These are phyloP conservation scores for Osmerus eperlanus DNA, from an alignment of 2,113 vertebrate species.

Conservation along the genomic window DNA sequence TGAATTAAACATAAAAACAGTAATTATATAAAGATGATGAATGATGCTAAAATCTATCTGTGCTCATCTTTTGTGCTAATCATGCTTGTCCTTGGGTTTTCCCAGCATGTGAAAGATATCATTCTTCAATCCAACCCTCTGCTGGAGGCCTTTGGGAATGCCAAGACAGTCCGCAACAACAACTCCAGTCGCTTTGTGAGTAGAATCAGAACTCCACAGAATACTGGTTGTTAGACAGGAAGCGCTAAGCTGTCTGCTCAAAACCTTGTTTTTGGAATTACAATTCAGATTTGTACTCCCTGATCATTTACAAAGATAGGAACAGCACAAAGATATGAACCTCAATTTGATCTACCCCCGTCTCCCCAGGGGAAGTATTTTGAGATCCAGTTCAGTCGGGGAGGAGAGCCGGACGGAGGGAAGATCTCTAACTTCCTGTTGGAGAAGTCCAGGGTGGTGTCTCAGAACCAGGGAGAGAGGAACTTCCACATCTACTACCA, in stretches of 20 bases:
- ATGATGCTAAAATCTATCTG: not conserved
- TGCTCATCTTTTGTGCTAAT: not conserved
- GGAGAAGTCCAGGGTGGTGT: slow-evolving; percentile 80
- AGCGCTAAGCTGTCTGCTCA: too few relatives aligned
- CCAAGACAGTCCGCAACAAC: slow-evolving; percentile 94
- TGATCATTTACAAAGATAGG: too few relatives aligned
- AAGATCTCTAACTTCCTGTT: slow-evolving; percentile 82
- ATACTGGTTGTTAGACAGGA: too few relatives aligned
- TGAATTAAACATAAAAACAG: too few relatives aligned
- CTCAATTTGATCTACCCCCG: not conserved
- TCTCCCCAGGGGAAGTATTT: slow-evolving; percentile 79
- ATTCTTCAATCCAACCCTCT: slow-evolving; percentile 95
- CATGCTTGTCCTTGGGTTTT: slow-evolving; percentile 4
- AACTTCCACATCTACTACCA: slow-evolving; percentile 85
- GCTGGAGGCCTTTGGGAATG: slow-evolving; percentile 94
- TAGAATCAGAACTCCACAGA: slow-evolving; percentile 26
- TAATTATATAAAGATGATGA: too few relatives aligned
- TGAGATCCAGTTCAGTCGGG: slow-evolving; percentile 83
- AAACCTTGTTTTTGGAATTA: too few relatives aligned
- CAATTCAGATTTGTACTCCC: too few relatives aligned
- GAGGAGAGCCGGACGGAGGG: slow-evolving; percentile 80
- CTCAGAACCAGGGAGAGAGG: slow-evolving; percentile 78
- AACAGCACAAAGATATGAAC: not conserved
- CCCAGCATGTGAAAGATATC: slow-evolving; percentile 93
- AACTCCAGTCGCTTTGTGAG: slow-evolving; percentile 97